A percentile compares a stretch with the other conserved stretches of the same genome.
phyloP scores from a whole-genome alignment of 2,113 vertebrate genomes.

The Danionella cerebrum region DNA sequence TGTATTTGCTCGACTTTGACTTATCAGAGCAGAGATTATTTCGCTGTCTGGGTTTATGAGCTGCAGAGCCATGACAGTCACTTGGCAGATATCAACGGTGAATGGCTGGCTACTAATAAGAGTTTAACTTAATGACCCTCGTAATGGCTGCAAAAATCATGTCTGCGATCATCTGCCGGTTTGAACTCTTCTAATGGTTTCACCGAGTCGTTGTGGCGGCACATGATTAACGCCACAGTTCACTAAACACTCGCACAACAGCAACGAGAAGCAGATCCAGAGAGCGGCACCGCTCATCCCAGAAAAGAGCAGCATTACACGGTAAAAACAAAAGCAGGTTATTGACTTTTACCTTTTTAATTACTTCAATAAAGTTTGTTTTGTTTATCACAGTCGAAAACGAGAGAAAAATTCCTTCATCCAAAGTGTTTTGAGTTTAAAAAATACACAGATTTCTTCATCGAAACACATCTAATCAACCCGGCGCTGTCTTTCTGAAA shows the following conservation, averaged over 20 bases:
- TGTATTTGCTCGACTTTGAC: conserved; percentile 1
- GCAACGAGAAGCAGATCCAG: too few relatives aligned
- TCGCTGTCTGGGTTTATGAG: not conserved
- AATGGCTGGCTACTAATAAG: not conserved
- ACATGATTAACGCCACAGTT: not conserved
- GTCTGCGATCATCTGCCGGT: conserved; percentile 6
- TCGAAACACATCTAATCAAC: too few relatives aligned
- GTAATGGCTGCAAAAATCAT: conserved; percentile 14
- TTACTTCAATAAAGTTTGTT: too few relatives aligned
- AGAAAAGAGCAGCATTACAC: too few relatives aligned
- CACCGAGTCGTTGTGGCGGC: not conserved
- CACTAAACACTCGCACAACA: not conserved
- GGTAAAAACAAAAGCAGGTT: too few relatives aligned
- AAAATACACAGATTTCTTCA: too few relatives aligned
- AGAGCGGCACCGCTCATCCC: too few relatives aligned
- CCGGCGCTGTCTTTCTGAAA: too few relatives aligned
- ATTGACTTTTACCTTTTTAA: too few relatives aligned
- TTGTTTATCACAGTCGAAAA: too few relatives aligned
- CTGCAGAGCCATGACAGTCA: not conserved
- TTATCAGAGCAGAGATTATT: not conserved
- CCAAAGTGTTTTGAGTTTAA: too few relatives aligned
- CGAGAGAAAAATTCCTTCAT: too few relatives aligned
- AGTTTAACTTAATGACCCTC: conserved; percentile 14
- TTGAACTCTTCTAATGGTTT: conserved; percentile 9
- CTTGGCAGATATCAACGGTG: conserved; percentile 6